These are phyloP conservation scores for Schizaphis graminum DNA, from an alignment of 2,888 invertebrate species.

Conservation along the genomic window DNA sequence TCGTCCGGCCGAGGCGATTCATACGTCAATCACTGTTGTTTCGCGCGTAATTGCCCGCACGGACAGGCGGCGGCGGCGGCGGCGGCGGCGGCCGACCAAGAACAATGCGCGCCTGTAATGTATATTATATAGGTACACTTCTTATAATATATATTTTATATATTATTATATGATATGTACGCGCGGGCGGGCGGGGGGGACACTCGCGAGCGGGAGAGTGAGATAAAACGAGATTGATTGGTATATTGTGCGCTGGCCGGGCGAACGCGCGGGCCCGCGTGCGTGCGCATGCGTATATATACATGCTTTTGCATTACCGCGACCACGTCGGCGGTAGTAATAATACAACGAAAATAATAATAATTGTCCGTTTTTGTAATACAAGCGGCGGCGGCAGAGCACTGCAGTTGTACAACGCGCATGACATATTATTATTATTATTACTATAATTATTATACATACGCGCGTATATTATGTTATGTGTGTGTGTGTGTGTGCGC, in stretches of 20 bases:
- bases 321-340: neutral
- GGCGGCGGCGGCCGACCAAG: conserved; percentile 27
- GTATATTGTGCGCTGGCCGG: neutral
- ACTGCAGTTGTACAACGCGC: neutral
- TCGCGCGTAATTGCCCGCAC: conserved; percentile 61
- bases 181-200: neutral
- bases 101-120: neutral
- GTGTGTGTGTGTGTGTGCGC: neutral
- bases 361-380: conserved; percentile 43
- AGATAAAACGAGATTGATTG: conserved; percentile 55
- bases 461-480: neutral
- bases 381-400: neutral
- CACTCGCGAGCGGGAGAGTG: neutral
- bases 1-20: conserved; percentile 56
- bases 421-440: conserved; percentile 6
- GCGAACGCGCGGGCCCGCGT: neutral
- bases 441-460: neutral
- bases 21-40: conserved; percentile 61
- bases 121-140: neutral
- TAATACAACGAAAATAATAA: conserved; percentile 41
- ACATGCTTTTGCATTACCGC: neutral
- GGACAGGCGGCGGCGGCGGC: conserved; percentile 23
- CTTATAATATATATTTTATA: no score
- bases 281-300: neutral
- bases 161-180: neutral